Evolutionary conservation across 2,888 invertebrate species (phyloP).

Genomic region (Diloba caeruleocephala): DNA sequence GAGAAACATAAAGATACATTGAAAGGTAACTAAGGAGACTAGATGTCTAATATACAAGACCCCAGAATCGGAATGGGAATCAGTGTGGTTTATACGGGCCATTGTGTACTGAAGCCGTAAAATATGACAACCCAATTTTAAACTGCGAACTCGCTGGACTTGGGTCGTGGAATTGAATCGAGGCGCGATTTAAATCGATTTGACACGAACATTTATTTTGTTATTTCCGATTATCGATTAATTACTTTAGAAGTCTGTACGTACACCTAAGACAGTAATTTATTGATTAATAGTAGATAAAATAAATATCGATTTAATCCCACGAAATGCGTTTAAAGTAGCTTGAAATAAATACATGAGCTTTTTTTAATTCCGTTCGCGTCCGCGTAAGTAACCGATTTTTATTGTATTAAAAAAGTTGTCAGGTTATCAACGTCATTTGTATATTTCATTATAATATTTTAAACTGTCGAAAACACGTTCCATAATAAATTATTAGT

Average conservation of each 20-base stretch:
- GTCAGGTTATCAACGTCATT: slow-evolving; percentile 46
- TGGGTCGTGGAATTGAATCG: slow-evolving; percentile 64
- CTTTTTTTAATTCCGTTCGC: slow-evolving; percentile 14
- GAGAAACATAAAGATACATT: too few species aligned
- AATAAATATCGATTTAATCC: slow-evolving; percentile 47
- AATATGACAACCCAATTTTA: slow-evolving; percentile 29
- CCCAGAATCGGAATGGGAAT: too few species aligned
- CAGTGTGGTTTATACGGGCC: slow-evolving; percentile 13
- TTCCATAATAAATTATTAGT: slow-evolving; percentile 36
- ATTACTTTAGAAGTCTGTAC: slow-evolving; percentile 48
- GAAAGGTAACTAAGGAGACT: too few species aligned
- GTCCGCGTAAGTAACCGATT: slow-evolving; percentile 16
- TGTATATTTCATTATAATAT: slow-evolving; percentile 52
- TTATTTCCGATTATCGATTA: slow-evolving; percentile 45
- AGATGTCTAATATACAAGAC: too few species aligned
- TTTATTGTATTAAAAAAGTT: slow-evolving; percentile 35
- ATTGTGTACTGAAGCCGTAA: slow-evolving; percentile 25
- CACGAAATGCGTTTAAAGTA: slow-evolving; percentile 19
- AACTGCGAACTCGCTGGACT: slow-evolving; percentile 39
- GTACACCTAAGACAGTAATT: slow-evolving; percentile 48
- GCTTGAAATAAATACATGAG: slow-evolving; percentile 27
- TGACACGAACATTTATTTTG: slow-evolving; percentile 60
- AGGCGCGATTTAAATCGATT: slow-evolving; percentile 62
- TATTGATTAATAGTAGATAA: slow-evolving; percentile 50
- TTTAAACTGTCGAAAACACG: slow-evolving; percentile 26